Base-by-base conservation (phyloP, 2,113 vertebrate species). In the Dipodomys ordii region DNA sequence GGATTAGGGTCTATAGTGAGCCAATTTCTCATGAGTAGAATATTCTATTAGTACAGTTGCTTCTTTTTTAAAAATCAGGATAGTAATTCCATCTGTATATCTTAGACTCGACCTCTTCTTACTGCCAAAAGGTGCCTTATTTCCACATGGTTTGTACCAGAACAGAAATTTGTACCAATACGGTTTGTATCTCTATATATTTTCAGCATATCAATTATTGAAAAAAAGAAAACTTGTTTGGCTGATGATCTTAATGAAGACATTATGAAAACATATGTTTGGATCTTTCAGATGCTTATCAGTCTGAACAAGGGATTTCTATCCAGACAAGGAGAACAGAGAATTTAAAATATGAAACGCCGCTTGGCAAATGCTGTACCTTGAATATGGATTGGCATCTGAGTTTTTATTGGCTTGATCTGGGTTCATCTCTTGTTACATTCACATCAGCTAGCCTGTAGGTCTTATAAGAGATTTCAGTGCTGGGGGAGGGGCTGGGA, bases 311-410 rank as follows among this genome's bases (percentile, higher is more conserved):
- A 57, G 53, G 53, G 13, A 57, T 15, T 93, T 90, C 32, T 72
- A 27, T 23, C 65, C 83, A 49, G n/a, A 53, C 67, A 86, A 76
- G 18, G 69, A 71, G 30, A 30, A 35, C 35, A 73, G 60, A 94
- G 69, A 84, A 86, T 27, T 91, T 73, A 46, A 84, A 92, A 74
- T 64, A 67, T 83, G 13, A 64, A 81, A 84, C 12, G 35, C 13
- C 73, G 71, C 9, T 6, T 84, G 57, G 35, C 7, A 86, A 78
- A 35, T 81, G 27, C 89, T 90, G 27, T 39, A 16, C 60, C 68
- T 71, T 89, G 12, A 69, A 23, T 4, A 76, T 22, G 39, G 2
- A 23, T 57, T 79, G 68, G 60, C 49, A 71, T 46, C 27, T 15
- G 73, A 65, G 76, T 9, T 89, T 94, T 80, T 57, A 60, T 30